Conservation (phyloP, 2,888 invertebrate genomes). For the Papilio elwesi region DNA sequence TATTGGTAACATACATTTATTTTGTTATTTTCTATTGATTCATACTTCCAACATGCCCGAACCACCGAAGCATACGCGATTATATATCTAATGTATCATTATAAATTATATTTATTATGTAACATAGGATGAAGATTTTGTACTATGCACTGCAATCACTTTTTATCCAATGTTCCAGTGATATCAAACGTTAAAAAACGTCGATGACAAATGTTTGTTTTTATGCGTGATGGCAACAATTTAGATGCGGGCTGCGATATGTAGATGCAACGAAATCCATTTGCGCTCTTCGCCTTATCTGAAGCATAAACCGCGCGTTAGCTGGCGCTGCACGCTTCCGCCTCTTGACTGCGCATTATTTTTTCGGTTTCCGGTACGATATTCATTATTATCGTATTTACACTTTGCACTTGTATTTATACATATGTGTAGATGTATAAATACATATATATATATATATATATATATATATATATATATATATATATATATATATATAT, state of each 20-base stretch:
- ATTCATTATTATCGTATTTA: slow-evolving; percentile 43
- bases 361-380: slow-evolving; percentile 62
- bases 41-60: too few species aligned
- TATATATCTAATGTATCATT: too few species aligned
- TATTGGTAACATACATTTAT: too few species aligned
- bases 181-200: background rate
- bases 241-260: slow-evolving; percentile 48
- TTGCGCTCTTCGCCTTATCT: slow-evolving; percentile 69
- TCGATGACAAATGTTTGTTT: slow-evolving; percentile 25
- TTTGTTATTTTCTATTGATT: too few species aligned
- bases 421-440: slow-evolving; percentile 43
- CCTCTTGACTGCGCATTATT: slow-evolving; percentile 65
- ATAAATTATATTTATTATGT: too few species aligned
- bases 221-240: slow-evolving; percentile 38
- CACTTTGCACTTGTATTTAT: slow-evolving; percentile 41
- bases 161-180: background rate
- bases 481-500: background rate
- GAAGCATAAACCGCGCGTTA: slow-evolving; percentile 74
- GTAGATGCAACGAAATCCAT: slow-evolving; percentile 69
- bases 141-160: background rate
- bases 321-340: slow-evolving; percentile 71
- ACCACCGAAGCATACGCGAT: too few species aligned
- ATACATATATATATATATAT: background rate
- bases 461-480: slow-evolving; percentile 46
- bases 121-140: too few species aligned